Percentiles rank a stretch among this genome's conserved stretches.
These are phyloP conservation scores for Lagopus leucura DNA, from an alignment of 2,113 vertebrate species.

Conservation along the genomic window DNA sequence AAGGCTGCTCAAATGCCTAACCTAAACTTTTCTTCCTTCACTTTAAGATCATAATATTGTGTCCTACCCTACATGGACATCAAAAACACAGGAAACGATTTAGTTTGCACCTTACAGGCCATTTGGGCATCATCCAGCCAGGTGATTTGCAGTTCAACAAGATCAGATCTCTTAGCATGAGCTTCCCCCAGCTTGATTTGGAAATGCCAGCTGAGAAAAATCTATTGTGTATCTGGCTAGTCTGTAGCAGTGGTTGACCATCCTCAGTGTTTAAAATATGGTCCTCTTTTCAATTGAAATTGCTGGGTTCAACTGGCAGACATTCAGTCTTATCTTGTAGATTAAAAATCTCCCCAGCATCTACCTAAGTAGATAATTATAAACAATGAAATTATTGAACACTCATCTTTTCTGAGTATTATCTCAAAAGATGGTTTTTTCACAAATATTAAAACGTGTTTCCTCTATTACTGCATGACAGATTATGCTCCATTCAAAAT, in stretches of 20 bases:
- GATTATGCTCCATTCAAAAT: neutral
- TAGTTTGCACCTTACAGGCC: neutral
- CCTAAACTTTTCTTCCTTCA: neutral
- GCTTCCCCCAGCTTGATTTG: neutral
- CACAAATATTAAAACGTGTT: constrained; percentile 54
- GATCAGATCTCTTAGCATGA: neutral
- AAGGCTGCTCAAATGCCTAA: neutral
- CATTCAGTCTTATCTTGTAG: neutral
- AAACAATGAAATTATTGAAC: constrained; percentile 37
- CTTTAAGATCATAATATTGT: neutral
- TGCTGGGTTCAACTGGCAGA: neutral
- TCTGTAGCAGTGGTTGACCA: neutral
- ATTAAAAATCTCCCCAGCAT: constrained; percentile 19
- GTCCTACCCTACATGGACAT: neutral
- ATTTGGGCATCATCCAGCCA: neutral
- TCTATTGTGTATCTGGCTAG: neutral
- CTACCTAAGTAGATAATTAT: constrained; percentile 34
- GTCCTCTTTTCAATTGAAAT: neutral
- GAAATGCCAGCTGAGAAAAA: neutral
- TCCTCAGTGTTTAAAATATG: neutral
- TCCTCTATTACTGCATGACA: neutral
- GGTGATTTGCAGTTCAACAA: neutral
- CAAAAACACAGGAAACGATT: neutral
- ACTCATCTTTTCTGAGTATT: constrained; percentile 10
- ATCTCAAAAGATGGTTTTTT: neutral